Base-by-base conservation (phyloP, 2,797 vertebrate genomes). In the Staurois parvus region DNA sequence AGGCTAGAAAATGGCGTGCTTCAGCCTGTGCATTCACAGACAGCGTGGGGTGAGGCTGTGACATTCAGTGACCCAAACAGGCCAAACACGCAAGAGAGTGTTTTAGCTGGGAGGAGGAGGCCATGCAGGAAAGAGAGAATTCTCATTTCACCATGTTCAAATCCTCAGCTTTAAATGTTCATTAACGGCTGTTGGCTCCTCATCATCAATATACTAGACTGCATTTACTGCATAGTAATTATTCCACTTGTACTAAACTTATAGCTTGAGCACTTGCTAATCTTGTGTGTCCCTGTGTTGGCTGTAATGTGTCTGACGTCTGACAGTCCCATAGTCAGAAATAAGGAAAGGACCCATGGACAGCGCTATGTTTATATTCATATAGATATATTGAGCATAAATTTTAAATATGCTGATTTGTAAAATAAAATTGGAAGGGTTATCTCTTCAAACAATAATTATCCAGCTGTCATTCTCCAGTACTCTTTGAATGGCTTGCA, bases 21-120 rank as follows among this genome's bases (percentile, higher is more conserved):
- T 37, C 24, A 72, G 68, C 42, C 26, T 75, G 59, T 85, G 77
- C 77, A 73, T 81, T 62, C 77, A 74, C 52, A 80, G 84, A 75
- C 77, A 85, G 78, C 40, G 40, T 85, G 77, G 77, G 84, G 84
- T 80, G 77, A 80, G 81, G 72, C 73, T 75, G 77, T 85, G 45
- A 85, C 84, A 85, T 85, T 72, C 77, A 85, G 59, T 85, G 84
- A 85, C 77, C 84, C 77, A 68, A 34, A 76, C 78, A 85, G 72
- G 56, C 84, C 77, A 70, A 85, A 85, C 84, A 85, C 84, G 78
- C 84, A 70, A 85, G 78, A 62, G 64, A 69, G 78, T 81, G 29
- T 42, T 73, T 59, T 29, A 73, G 34, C 62, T 17, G 52, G 52
- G 32, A 30, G 72, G 67, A 79, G 68, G 1, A 37, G 30, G 74